Evolutionary conservation across 2,113 vertebrate genomes (phyloP).

Genomic region (Psittacula cyanocephala): DNA sequence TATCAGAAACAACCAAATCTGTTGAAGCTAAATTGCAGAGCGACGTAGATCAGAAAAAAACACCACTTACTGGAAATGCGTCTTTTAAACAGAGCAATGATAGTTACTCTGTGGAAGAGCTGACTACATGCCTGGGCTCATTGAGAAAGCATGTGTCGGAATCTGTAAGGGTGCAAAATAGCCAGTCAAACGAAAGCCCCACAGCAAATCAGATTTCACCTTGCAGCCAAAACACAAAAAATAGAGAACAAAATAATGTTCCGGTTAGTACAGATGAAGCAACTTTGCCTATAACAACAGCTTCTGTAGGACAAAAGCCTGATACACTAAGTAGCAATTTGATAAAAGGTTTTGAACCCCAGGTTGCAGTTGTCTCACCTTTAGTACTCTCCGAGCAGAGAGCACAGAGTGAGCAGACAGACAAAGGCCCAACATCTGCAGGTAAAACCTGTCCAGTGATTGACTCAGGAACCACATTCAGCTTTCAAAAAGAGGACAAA

Average conservation of each 20-base stretch:
- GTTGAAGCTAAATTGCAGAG: not conserved
- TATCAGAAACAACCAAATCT: not conserved
- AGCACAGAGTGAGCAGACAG: not conserved
- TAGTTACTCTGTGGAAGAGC: conserved; percentile 65
- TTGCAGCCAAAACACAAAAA: not conserved
- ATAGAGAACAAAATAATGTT: not conserved
- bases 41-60: not conserved
- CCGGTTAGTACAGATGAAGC: not conserved
- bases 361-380: conserved; percentile 78
- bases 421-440: not conserved
- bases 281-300: not conserved
- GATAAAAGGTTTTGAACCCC: conserved; percentile 72
- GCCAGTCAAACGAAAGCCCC: not conserved
- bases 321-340: conserved; percentile 28
- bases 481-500: conserved; percentile 15
- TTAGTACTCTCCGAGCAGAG: conserved; percentile 72
- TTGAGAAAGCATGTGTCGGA: conserved; percentile 60
- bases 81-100: not conserved
- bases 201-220: not conserved
- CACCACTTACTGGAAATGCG: not conserved
- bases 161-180: not conserved
- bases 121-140: conserved; percentile 69
- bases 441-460: conserved; percentile 16
- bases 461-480: conserved; percentile 30
- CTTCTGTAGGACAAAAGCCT: conserved; percentile 48